Evolutionary conservation across 2,888 invertebrate species (phyloP).

Genomic region (Drosophila stalkeri): DNA sequence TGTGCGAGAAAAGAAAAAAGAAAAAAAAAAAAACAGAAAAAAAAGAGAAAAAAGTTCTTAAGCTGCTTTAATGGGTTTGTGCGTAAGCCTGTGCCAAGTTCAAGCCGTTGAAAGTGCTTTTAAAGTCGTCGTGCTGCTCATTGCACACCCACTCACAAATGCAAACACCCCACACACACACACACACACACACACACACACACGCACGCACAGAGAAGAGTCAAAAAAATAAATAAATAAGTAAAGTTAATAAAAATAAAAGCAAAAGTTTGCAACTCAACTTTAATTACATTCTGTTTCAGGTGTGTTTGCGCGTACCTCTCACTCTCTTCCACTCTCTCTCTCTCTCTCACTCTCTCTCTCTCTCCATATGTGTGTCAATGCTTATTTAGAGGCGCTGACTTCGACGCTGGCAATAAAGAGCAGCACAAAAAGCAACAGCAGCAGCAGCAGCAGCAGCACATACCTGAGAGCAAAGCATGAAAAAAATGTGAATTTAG

Average conservation of each 20-base stretch:
- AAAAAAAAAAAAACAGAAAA: slow-evolving; percentile 13
- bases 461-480: slow-evolving; percentile 49
- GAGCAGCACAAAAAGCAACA: slow-evolving; percentile 54
- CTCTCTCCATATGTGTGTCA: slow-evolving; percentile 36
- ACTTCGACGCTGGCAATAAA: slow-evolving; percentile 70
- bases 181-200: background rate
- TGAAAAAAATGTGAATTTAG: slow-evolving; percentile 69
- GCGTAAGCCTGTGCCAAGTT: slow-evolving; percentile 76
- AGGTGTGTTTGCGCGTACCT: slow-evolving; percentile 41
- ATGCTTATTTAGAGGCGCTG: slow-evolving; percentile 76
- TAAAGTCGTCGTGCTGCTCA: slow-evolving; percentile 67
- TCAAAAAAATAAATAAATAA: slow-evolving; percentile 76
- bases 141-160: slow-evolving; percentile 27
- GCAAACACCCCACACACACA: slow-evolving; percentile 16
- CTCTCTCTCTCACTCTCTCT: background rate
- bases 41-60: slow-evolving; percentile 69
- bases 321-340: background rate
- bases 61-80: slow-evolving; percentile 80
- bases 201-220: slow-evolving; percentile 17
- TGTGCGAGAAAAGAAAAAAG: slow-evolving; percentile 41
- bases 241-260: slow-evolving; percentile 77
- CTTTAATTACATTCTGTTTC: slow-evolving; percentile 77
- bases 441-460: slow-evolving; percentile 53
- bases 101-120: slow-evolving; percentile 81
- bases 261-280: slow-evolving; percentile 80